These are phyloP conservation scores for Tiliacea citrago DNA, from an alignment of 2,888 invertebrate genomes.

Conservation along the genomic window DNA sequence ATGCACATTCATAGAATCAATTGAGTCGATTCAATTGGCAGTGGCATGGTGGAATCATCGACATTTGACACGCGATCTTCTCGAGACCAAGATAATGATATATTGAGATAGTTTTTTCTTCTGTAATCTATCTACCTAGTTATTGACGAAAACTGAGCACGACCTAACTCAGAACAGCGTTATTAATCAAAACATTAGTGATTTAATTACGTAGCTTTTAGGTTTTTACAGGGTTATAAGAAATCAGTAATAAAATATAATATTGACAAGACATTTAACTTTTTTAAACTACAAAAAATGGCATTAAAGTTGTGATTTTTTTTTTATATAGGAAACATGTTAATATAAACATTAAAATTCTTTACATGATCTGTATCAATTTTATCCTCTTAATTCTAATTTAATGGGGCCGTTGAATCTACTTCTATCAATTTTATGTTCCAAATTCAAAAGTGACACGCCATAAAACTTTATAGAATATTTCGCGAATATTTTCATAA, in stretches of 20 bases:
- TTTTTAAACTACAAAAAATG: neutral
- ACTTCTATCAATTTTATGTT: neutral
- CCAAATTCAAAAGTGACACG: conserved; percentile 17
- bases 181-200: neutral
- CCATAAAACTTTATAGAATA: neutral
- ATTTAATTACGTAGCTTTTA: neutral
- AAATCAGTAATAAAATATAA: neutral
- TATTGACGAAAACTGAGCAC: neutral
- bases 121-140: too few relatives aligned
- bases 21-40: neutral
- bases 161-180: too few relatives aligned
- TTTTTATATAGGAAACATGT: neutral
- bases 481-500: conserved; percentile 42
- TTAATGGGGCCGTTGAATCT: conserved; percentile 21
- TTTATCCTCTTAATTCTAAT: conserved; percentile 44
- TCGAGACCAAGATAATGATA: neutral
- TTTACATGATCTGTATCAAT: conserved; percentile 32
- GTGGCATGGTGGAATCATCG: neutral
- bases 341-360: conserved; percentile 22
- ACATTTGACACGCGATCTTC: conserved; percentile 16
- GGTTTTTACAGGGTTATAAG: neutral
- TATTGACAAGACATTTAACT: conserved; percentile 6
- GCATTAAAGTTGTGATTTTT: neutral
- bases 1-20: neutral
- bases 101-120: too few relatives aligned